Evolutionary conservation across 2,113 vertebrate genomes (phyloP).

Genomic region (Puntigrus tetrazona): DNA sequence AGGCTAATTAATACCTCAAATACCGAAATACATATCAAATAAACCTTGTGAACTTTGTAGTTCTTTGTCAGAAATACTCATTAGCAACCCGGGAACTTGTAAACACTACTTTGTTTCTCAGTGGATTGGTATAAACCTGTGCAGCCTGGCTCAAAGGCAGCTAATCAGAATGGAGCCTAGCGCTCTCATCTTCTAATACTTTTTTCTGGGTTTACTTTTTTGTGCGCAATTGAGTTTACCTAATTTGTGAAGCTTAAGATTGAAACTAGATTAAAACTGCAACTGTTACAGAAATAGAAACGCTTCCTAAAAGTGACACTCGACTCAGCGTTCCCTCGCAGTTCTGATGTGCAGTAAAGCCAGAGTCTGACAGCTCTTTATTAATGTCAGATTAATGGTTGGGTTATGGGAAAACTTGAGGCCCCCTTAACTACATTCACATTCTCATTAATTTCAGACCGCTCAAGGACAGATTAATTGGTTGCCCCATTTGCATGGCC

Average conservation of each 20-base stretch:
- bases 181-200: too few species aligned
- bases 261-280: too few species aligned
- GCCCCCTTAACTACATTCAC: constrained; percentile 23
- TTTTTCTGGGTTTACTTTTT: too few species aligned
- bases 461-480: constrained; percentile 28
- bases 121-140: background rate
- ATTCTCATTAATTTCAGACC: constrained; percentile 30
- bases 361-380: background rate
- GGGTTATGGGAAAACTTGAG: background rate
- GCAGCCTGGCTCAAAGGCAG: too few species aligned
- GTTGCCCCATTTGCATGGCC: constrained; percentile 3
- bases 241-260: too few species aligned
- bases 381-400: constrained; percentile 35
- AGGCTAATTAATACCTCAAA: background rate
- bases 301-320: background rate
- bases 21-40: background rate
- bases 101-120: constrained; percentile 1
- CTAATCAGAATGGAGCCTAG: background rate
- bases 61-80: background rate
- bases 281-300: background rate
- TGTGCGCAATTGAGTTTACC: too few species aligned
- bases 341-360: background rate
- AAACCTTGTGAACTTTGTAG: background rate
- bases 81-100: background rate
- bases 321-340: background rate